Evolutionary conservation across 2,888 invertebrate genomes (phyloP).

Genomic region (Melanophora roralis): DNA sequence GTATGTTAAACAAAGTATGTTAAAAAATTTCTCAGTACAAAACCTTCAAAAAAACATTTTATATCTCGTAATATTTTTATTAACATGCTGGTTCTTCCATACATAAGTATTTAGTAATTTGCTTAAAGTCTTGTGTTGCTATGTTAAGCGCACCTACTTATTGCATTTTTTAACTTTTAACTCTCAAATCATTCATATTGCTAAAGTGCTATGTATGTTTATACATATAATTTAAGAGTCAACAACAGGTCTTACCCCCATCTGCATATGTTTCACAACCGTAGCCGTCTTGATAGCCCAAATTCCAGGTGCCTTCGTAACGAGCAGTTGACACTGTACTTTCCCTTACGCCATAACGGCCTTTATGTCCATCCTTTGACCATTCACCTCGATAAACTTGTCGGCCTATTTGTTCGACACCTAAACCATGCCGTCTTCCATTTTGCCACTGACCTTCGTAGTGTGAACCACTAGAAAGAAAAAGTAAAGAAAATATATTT

Average conservation of each 20-base stretch:
- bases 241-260: conserved; percentile 86
- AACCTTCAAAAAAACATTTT: no score
- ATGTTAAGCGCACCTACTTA: no score
- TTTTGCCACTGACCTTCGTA: conserved; percentile 99
- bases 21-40: neutral
- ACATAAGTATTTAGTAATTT: no score
- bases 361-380: conserved; percentile 97
- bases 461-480: conserved; percentile 88
- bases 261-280: conserved; percentile 99
- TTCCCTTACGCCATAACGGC: conserved; percentile 97
- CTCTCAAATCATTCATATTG: no score
- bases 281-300: conserved; percentile 99
- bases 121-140: no score
- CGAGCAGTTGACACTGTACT: conserved; percentile 96
- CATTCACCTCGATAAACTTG: conserved; percentile 99
- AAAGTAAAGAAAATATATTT: neutral
- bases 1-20: neutral
- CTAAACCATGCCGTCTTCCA: conserved; percentile 98
- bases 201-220: no score
- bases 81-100: no score
- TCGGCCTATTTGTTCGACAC: conserved; percentile 96
- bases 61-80: no score
- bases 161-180: no score
- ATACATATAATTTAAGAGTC: no score
- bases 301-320: conserved; percentile 99